Evolutionary conservation across 1,140 invertebrate genomes (phyloP), one percentile per base, ranked within the genome.

Genomic region (Zelostemma sp.): DNA sequence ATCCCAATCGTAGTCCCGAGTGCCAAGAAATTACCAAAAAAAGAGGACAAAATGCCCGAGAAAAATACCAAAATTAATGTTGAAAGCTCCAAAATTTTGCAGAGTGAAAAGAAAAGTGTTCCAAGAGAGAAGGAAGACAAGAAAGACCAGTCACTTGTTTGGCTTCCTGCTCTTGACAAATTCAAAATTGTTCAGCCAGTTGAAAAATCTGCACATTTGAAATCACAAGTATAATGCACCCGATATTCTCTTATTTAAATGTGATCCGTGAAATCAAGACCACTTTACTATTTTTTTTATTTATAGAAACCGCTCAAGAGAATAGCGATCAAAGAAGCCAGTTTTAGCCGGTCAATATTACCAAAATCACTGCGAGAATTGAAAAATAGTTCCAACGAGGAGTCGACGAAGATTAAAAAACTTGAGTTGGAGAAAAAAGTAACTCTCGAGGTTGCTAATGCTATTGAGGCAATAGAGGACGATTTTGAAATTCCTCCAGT

Each of bases 181-280:
- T 80, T 88, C 19, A 81, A 84, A 48, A 84, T 89, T 18, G 86
- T 92, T 40, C 72, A 87, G 62, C 84, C 89, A 12, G 80, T 89
- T 15, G 80, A 85, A 59, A 92, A 91, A 82, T 85, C 88, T 12
- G 88, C 89, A 6, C 89, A 91, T 75, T 82, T 89, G 66, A 84
- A 88, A 63, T 90, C 89, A 8, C 91, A 90, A 80, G 89, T 90
- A 84, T n/a, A 35, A 35, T n/a, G 11, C 33, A 35, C 11, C 3
- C n/a, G 11, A 66, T n/a, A 68, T 38, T 64, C 64, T 64, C 43
- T 17, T 47, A 54, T 56, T 51, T 64, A 51, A n/a, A n/a, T n/a
- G n/a, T n/a, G n/a, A n/a, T n/a, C n/a, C n/a, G n/a, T n/a, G n/a
- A n/a, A n/a, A n/a, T n/a, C n/a, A n/a, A n/a, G n/a, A n/a, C n/a